Evolutionary conservation across 2,113 vertebrate genomes (phyloP).

Genomic region (Microcebus tavaratra): DNA sequence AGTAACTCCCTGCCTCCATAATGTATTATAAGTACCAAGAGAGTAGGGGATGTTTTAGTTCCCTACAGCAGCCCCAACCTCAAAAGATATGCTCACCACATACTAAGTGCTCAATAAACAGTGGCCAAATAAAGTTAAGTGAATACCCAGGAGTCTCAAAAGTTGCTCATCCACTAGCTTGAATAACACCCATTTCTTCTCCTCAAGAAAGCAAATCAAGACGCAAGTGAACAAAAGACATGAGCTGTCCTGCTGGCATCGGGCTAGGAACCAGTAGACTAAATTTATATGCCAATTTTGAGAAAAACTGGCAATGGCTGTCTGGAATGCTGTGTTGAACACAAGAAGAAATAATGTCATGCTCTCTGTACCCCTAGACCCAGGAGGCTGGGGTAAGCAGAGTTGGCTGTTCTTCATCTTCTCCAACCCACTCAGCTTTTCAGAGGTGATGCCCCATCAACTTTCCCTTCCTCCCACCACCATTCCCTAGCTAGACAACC

Average conservation of each 20-base stretch:
- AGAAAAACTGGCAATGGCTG: no score
- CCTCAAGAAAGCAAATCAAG: background rate
- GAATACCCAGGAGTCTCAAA: background rate
- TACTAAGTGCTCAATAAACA: background rate
- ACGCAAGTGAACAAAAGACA: background rate
- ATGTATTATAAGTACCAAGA: background rate
- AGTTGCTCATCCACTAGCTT: background rate
- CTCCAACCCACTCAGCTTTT: background rate
- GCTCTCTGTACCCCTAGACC: background rate
- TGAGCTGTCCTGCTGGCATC: background rate
- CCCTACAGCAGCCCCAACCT: background rate
- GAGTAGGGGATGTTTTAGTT: background rate
- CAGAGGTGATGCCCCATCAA: background rate
- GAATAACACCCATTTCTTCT: background rate
- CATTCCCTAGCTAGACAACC: background rate
- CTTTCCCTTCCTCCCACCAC: background rate
- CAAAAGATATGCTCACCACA: background rate
- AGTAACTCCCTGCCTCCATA: background rate
- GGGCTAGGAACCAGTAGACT: background rate
- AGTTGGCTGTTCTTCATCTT: background rate
- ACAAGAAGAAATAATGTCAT: no score
- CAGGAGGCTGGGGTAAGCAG: background rate
- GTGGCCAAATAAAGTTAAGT: background rate
- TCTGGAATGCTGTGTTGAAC: no score
- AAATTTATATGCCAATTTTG: no score